phyloP scores from a whole-genome alignment of 2,113 vertebrate species.

The Crypturellus undulatus region DNA sequence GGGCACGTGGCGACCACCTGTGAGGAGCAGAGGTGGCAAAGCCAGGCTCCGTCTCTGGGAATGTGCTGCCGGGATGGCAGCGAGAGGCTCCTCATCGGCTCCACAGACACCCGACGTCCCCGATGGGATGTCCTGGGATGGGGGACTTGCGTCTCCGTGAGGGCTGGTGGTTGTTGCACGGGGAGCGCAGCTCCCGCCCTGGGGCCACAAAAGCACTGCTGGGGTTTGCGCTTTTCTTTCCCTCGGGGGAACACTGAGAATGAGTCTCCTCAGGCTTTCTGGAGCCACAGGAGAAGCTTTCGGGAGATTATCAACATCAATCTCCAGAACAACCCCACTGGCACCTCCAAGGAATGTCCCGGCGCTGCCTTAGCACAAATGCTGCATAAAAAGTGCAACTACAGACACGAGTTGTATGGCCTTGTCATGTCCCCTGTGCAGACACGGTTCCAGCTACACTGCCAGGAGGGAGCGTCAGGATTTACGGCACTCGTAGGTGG shows the following conservation, averaged over 20 bases:
- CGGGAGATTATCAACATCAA: neutral
- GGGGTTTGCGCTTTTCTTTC: neutral
- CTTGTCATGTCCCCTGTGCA: too few species aligned
- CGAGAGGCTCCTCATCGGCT: neutral
- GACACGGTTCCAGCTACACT: neutral
- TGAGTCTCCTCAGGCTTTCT: too few species aligned
- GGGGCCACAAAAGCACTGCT: neutral
- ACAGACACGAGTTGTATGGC: neutral
- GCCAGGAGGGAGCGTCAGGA: neutral
- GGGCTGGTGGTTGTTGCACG: too few species aligned
- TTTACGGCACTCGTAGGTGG: neutral
- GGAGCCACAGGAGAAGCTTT: neutral
- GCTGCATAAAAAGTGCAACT: neutral
- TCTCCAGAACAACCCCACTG: neutral
- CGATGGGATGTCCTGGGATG: too few species aligned
- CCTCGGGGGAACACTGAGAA: neutral
- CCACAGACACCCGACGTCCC: neutral
- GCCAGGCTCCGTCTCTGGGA: neutral
- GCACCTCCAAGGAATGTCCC: neutral
- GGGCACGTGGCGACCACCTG: too few species aligned
- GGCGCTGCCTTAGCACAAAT: neutral
- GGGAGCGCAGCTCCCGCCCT: neutral
- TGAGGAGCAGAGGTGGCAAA: neutral
- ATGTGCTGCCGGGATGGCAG: rapidly evolving
- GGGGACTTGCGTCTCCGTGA: too few species aligned